These are phyloP conservation scores for Hydrotaea cyrtoneurina DNA, from an alignment of 2,888 invertebrate species.

Conservation along the genomic window DNA sequence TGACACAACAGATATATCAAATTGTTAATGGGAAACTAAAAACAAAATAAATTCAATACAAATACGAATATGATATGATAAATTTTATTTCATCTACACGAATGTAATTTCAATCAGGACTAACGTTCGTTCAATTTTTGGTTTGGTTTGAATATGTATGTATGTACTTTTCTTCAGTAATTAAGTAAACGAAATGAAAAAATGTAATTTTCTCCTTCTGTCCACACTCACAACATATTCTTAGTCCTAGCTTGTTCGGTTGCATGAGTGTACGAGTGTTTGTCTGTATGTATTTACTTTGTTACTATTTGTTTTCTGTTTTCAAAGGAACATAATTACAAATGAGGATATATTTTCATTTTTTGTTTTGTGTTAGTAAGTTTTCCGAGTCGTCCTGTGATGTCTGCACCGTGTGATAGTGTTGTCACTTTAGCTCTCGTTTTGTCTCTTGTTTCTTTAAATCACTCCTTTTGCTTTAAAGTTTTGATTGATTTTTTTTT, in stretches of 20 bases:
- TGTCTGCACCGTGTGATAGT: constrained; percentile 28
- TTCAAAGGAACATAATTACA: constrained; percentile 79
- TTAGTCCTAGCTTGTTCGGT: constrained; percentile 4
- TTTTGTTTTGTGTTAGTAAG: neutral
- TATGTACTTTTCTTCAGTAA: too few species aligned
- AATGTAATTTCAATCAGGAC: constrained; percentile 38
- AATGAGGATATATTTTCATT: constrained; percentile 73
- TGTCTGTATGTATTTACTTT: constrained; percentile 25
- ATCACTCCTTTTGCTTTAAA: constrained; percentile 9
- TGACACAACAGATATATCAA: constrained; percentile 24
- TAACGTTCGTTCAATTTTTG: constrained; percentile 12
- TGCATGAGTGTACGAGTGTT: neutral
- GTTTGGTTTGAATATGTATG: constrained; percentile 30
- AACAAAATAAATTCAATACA: constrained; percentile 32
- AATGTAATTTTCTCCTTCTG: constrained; percentile 12
- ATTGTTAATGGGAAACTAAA: constrained; percentile 30
- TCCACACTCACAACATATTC: constrained; percentile 15
- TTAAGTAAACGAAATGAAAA: too few species aligned
- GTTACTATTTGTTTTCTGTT: constrained; percentile 9
- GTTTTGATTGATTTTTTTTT: constrained; percentile 26
- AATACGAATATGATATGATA: constrained; percentile 59
- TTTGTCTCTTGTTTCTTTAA: neutral
- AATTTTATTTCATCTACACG: constrained; percentile 62
- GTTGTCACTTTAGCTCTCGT: constrained; percentile 2
- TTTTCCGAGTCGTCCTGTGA: neutral